Base-by-base conservation (phyloP, 2,888 invertebrate species). In the Stenodema calcarata region DNA sequence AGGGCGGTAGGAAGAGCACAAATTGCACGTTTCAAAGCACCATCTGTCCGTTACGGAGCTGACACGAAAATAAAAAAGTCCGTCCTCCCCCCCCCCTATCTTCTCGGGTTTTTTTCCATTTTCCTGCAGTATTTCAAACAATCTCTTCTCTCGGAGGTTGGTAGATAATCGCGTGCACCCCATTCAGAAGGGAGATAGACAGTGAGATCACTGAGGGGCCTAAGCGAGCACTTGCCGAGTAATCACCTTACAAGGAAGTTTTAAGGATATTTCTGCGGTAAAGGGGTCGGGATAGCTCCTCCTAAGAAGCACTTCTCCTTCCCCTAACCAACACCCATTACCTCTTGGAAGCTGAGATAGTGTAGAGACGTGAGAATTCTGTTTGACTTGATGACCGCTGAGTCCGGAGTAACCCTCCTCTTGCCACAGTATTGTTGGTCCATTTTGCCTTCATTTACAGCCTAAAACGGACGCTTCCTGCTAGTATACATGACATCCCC, bases 351-450 rank as follows among this genome's bases (percentile, higher is more conserved):
- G 76, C 42, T 76, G 76, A 76, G 76, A 42, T 41, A 76, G 76
- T 76, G 76, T 41, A 30, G 76, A 18, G 42, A 76, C 76, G 76
- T 76, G 76, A 76, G 35, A 42, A 41, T 76, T 76, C 76, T 76
- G 76, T 76, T 42, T 76, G 76, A 76, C 76, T 76, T 76, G 42
- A 76, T 76, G 76, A 76, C 76, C 76, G 18, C 12, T 18, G 76
- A 42, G 16, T 42, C 14, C 1, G 18, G 0, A 42, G 76, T 41
- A 41, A 41, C 76, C 23, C 35, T 18, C 23, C 35, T 18, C 41
- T 16, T 18, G 76, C 76, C 42, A 76, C 76, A n/a, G 42, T 42
- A 42, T 76, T 70, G 28, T 23, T 28, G 28, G n/a, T 70, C 70
- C 27, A 2, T 35, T 54, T 54, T 18, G 54, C 2, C 16, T 18